A percentile compares a stretch with the other conserved stretches of the same genome.
These are phyloP conservation scores for Esperia sulphurella DNA, from an alignment of 2,888 invertebrate species.

Conservation along the genomic window DNA sequence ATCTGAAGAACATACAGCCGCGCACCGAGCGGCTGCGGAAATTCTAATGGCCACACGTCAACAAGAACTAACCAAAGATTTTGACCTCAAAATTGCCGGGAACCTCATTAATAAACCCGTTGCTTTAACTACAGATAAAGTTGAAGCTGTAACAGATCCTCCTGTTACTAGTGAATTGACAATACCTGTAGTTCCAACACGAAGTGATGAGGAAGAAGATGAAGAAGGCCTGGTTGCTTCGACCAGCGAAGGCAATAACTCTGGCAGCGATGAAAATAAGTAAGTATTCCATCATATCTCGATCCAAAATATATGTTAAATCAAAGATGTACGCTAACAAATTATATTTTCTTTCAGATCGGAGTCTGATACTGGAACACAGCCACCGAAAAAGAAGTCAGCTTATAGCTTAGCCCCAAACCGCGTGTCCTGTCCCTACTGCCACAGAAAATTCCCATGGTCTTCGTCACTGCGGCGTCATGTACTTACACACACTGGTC, in stretches of 20 bases:
- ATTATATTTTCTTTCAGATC: constrained; percentile 69
- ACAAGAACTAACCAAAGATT: constrained; percentile 69
- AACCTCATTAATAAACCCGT: constrained; percentile 77
- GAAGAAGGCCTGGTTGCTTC: constrained; percentile 90
- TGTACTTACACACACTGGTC: constrained; percentile 96
- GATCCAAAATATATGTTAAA: not conserved
- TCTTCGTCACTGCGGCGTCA: constrained; percentile 96
- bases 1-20: constrained; percentile 59
- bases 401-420: constrained; percentile 97
- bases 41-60: constrained; percentile 75
- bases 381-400: constrained; percentile 90
- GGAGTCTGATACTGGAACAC: constrained; percentile 80
- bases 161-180: constrained; percentile 80
- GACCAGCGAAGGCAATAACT: constrained; percentile 90
- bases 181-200: constrained; percentile 81
- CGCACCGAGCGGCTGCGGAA: constrained; percentile 79
- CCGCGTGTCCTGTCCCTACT: constrained; percentile 95
- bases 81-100: constrained; percentile 76
- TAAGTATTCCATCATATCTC: constrained; percentile 45
- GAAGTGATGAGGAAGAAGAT: constrained; percentile 83
- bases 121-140: constrained; percentile 41
- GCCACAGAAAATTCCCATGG: constrained; percentile 97
- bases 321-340: not conserved
- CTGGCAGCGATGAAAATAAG: constrained; percentile 90
- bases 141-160: constrained; percentile 64